phyloP scores from a whole-genome alignment of 2,888 invertebrate species.

The Glomeris marginata region DNA sequence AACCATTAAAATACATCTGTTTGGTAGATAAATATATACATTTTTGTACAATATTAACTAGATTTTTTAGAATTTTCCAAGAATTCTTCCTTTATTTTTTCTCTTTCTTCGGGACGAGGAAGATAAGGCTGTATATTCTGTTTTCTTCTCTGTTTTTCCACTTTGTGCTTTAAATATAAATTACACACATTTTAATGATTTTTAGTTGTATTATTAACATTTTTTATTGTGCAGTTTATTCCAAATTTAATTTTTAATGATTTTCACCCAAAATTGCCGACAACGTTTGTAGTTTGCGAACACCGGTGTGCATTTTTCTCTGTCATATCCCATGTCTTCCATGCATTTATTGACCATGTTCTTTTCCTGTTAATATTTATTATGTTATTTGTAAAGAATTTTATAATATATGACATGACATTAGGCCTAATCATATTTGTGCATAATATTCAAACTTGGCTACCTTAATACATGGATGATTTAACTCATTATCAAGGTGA shows the following conservation, averaged over 20 bases:
- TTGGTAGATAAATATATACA: no score
- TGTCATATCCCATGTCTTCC: conserved; percentile 48
- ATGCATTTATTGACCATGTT: conserved; percentile 54
- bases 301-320: conserved; percentile 45
- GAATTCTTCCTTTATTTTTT: conserved; percentile 46
- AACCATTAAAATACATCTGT: no score
- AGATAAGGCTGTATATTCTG: conserved; percentile 49
- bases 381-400: no score
- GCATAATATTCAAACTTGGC: no score
- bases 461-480: conserved; percentile 12
- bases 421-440: no score
- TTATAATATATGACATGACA: no score
- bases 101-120: conserved; percentile 54
- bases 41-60: no score
- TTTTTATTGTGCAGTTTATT: no score
- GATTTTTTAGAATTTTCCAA: conserved; percentile 15
- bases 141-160: conserved; percentile 39
- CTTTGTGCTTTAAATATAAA: conserved; percentile 37
- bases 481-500: background rate
- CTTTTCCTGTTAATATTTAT: conserved; percentile 58
- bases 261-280: conserved; percentile 76
- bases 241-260: no score
- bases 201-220: background rate
- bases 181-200: conserved; percentile 9
- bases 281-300: conserved; percentile 66